phyloP scores from a whole-genome alignment of 2,888 invertebrate species.

The Lycocerus yunnanus region DNA sequence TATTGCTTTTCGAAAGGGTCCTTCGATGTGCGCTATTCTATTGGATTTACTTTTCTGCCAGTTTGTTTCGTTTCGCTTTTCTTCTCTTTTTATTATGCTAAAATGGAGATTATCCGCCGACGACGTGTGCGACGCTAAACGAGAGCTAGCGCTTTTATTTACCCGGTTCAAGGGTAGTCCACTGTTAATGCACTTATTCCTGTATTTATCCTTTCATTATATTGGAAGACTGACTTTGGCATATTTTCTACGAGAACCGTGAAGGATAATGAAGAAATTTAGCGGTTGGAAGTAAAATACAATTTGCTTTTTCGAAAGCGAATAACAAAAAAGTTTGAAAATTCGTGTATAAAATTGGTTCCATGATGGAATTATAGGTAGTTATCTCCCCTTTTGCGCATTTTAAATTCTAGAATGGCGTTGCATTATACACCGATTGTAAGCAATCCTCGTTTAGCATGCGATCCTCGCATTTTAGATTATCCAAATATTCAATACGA shows the following conservation, averaged over 20 bases:
- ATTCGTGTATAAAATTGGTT: constrained; percentile 37
- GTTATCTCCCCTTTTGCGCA: constrained; percentile 44
- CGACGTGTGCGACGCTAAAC: constrained; percentile 7
- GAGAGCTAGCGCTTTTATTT: constrained; percentile 29
- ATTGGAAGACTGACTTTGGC: constrained; percentile 27
- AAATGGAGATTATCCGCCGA: not conserved
- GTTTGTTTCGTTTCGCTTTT: not conserved
- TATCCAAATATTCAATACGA: constrained; percentile 28
- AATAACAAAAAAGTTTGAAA: constrained; percentile 17
- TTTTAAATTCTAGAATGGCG: constrained; percentile 38
- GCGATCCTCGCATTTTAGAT: constrained; percentile 32
- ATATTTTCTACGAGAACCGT: constrained; percentile 2
- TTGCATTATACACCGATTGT: constrained; percentile 40
- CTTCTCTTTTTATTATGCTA: not conserved
- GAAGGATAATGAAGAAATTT: not conserved
- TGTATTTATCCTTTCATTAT: constrained; percentile 33
- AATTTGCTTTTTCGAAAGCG: constrained; percentile 6
- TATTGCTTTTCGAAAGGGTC: constrained; percentile 44
- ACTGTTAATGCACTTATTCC: constrained; percentile 32
- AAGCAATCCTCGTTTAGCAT: constrained; percentile 35
- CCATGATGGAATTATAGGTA: constrained; percentile 44
- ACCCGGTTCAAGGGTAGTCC: constrained; percentile 26
- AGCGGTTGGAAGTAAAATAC: not conserved
- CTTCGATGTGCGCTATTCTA: constrained; percentile 20
- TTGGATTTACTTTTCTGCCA: constrained; percentile 5